A percentile compares a stretch with the other conserved stretches of the same genome.
phyloP scores from a whole-genome alignment of 1,140 invertebrate genomes.

The Heliconius eleuchia region DNA sequence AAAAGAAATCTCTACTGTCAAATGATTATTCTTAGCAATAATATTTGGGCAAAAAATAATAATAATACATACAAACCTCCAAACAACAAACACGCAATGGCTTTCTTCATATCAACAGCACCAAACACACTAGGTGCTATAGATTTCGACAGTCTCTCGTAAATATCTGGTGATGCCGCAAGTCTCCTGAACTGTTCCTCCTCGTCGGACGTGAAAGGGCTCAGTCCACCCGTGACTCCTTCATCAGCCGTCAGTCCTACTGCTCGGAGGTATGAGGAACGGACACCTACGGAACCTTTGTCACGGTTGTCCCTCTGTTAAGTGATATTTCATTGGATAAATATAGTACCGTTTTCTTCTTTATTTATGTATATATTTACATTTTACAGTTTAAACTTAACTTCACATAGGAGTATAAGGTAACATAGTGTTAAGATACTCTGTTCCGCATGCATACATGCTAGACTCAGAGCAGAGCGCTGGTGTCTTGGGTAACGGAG shows the following conservation, averaged over 20 bases:
- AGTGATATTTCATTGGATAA: background rate
- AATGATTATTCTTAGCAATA: background rate
- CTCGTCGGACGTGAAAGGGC: slow-evolving; percentile 87
- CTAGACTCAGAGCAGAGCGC: no score
- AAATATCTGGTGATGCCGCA: slow-evolving; percentile 92
- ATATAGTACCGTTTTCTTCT: background rate
- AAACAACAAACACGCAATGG: slow-evolving; percentile 97
- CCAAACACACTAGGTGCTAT: slow-evolving; percentile 99
- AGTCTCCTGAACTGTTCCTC: slow-evolving; percentile 95
- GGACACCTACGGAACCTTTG: slow-evolving; percentile 94
- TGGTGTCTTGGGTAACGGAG: no score
- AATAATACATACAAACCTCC: slow-evolving; percentile 79
- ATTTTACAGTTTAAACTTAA: background rate
- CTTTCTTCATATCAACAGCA: slow-evolving; percentile 97
- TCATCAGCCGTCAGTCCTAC: slow-evolving; percentile 95
- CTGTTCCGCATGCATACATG: no score
- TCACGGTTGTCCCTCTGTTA: slow-evolving; percentile 85
- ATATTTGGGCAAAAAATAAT: background rate
- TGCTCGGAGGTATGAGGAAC: slow-evolving; percentile 96
- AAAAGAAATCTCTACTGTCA: no score
- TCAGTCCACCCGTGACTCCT: slow-evolving; percentile 87
- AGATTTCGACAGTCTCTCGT: slow-evolving; percentile 94
- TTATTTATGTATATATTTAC: background rate
- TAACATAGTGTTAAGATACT: no score
- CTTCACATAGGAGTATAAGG: background rate